Base-by-base conservation (phyloP, 2,797 vertebrate genomes). In the Chelonia mydas region DNA sequence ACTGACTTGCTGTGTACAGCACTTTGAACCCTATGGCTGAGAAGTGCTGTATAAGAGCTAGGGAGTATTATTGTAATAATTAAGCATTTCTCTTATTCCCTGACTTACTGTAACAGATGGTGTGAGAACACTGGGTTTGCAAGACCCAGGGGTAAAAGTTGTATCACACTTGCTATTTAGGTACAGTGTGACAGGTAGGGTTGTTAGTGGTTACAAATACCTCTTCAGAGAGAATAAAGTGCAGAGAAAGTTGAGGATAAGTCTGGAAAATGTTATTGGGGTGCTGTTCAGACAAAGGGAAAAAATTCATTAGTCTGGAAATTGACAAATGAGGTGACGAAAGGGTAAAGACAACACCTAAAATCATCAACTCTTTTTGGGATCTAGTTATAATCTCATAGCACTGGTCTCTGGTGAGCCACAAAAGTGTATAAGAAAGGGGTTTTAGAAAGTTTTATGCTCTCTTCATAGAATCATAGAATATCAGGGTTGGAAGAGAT, bases 331-430 rank as follows among this genome's bases (percentile, higher is more conserved):
- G 17, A 15, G 33, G 11, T 61, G 28, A 9, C 59, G 2, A 11
- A 72, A 41, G 54, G 74, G 2, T 11, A 74, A 50, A 15, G n/a
- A 5, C 23, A 47, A 49, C 47, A 25, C 16, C 27, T 2, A 41
- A 11, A 47, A 5, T 13, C 37, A 11, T 15, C 76, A 65, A 3
- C 81, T 17, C 41, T 72, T 2, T 16, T 13, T 27, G 90, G 21
- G 15, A 47, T 49, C 57, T 45, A 27, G 27, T 55, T 95, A 89
- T 45, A 90, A 59, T 41, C 84, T 79, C 84, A 77, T 89, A 74
- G 25, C 37, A 53, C 81, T 94, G 86, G 72, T 87, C 55, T 93
- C 25, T 91, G 86, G 84, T 94, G 87, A 88, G 45, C 86, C 68
- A 47, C 49, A 86, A 33, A 89, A 93, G 84, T 47, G 61, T 31